Conservation (phyloP, 1,140 invertebrate genomes). For the Anthonomus grandis region DNA sequence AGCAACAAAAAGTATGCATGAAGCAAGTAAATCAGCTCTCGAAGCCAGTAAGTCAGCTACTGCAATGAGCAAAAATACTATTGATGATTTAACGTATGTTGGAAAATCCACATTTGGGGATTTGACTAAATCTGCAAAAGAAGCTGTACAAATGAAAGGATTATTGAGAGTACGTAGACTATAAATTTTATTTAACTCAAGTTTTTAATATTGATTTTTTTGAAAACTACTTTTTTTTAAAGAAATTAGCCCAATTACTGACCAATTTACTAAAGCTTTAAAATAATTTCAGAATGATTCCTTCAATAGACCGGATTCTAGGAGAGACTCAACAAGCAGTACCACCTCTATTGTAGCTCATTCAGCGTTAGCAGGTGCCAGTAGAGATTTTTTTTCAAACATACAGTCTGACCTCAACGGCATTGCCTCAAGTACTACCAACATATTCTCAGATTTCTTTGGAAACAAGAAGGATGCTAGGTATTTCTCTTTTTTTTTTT, state of each 20-base stretch:
- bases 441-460: constrained; percentile 89
- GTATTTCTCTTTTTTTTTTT: not conserved
- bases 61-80: constrained; percentile 81
- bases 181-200: too few relatives aligned
- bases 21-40: constrained; percentile 76
- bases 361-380: constrained; percentile 52
- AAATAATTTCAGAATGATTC: constrained; percentile 41
- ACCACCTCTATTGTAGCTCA: constrained; percentile 51
- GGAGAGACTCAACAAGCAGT: constrained; percentile 46
- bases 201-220: not conserved
- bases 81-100: constrained; percentile 84
- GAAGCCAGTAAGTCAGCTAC: constrained; percentile 85
- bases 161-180: constrained; percentile 64
- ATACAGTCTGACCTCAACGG: constrained; percentile 87
- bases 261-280: not conserved
- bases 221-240: constrained; percentile 1
- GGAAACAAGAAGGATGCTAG: constrained; percentile 50
- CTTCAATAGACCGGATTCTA: constrained; percentile 36
- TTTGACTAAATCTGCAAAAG: constrained; percentile 87
- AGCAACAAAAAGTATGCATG: constrained; percentile 75
- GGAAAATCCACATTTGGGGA: constrained; percentile 83
- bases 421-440: constrained; percentile 83
- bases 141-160: constrained; percentile 81
- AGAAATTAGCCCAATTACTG: not conserved
- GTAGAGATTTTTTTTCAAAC: constrained; percentile 83